Conservation (phyloP, 2,113 vertebrate species). For the Perccottus glenii region DNA sequence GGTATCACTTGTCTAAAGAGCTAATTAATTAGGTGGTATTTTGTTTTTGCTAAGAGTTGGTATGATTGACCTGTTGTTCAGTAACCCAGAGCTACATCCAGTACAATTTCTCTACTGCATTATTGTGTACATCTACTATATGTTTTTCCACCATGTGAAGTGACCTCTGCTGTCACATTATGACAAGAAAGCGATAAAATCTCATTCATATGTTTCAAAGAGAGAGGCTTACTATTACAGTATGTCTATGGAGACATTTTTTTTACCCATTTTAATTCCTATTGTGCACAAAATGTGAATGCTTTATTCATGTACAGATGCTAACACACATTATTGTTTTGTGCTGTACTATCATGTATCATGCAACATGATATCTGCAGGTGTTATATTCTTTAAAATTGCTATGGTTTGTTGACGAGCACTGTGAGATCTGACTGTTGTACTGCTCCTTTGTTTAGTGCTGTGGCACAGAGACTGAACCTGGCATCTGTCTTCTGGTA, state of each 20-base stretch:
- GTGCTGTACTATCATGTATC: too few relatives aligned
- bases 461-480: not conserved
- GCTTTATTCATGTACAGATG: not conserved
- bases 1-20: not conserved
- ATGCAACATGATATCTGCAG: too few relatives aligned
- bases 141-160: constrained; percentile 14
- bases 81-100: too few relatives aligned
- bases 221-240: constrained; percentile 25
- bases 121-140: constrained; percentile 2
- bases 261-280: constrained; percentile 13
- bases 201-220: constrained; percentile 16
- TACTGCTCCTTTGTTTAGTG: too few relatives aligned
- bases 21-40: not conserved
- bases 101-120: not conserved
- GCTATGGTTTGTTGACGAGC: too few relatives aligned
- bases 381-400: too few relatives aligned
- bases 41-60: too few relatives aligned
- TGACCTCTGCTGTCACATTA: constrained; percentile 52
- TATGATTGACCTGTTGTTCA: too few relatives aligned
- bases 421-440: not conserved
- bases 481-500: constrained; percentile 1
- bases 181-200: constrained; percentile 28
- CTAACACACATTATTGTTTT: not conserved
- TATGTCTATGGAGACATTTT: constrained; percentile 16
- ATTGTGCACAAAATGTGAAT: not conserved